These are phyloP conservation scores for Camponotus floridanus DNA, from an alignment of 1,140 invertebrate species.

Conservation along the genomic window DNA sequence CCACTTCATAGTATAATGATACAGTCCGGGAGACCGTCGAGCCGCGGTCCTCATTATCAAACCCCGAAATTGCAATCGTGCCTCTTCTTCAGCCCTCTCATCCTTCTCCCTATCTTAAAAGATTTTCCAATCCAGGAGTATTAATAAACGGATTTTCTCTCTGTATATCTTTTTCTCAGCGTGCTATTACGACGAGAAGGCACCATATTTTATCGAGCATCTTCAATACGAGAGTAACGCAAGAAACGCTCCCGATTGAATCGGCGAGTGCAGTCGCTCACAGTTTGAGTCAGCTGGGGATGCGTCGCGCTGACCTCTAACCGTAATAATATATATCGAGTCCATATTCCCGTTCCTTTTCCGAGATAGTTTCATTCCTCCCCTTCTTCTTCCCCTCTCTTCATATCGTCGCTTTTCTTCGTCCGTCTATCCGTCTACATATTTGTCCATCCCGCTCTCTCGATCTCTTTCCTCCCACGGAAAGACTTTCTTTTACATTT, in stretches of 20 bases:
- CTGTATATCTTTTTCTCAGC: not conserved
- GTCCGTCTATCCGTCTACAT: constrained; percentile 8
- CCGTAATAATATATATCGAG: constrained; percentile 81
- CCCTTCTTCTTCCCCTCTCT: not conserved
- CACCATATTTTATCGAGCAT: constrained; percentile 60
- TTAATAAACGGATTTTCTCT: constrained; percentile 53
- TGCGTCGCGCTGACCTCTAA: constrained; percentile 53
- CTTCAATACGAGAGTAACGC: constrained; percentile 44
- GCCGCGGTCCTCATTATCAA: constrained; percentile 80
- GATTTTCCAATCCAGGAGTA: constrained; percentile 18
- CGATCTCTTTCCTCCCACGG: constrained; percentile 53
- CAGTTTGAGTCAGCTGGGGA: constrained; percentile 52
- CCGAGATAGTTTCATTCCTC: constrained; percentile 27
- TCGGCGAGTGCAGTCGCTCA: constrained; percentile 56
- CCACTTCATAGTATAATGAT: constrained; percentile 84
- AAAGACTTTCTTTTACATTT: constrained; percentile 81
- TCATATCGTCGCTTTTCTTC: no score
- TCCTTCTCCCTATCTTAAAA: not conserved
- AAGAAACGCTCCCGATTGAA: constrained; percentile 42
- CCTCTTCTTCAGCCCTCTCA: constrained; percentile 34
- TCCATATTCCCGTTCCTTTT: constrained; percentile 56
- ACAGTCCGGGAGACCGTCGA: constrained; percentile 70
- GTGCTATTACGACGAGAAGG: not conserved
- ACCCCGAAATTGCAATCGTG: constrained; percentile 79
- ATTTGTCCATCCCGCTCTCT: constrained; percentile 24